Conservation (phyloP, 1,140 invertebrate species). For the Leguminivora glycinivorella region DNA sequence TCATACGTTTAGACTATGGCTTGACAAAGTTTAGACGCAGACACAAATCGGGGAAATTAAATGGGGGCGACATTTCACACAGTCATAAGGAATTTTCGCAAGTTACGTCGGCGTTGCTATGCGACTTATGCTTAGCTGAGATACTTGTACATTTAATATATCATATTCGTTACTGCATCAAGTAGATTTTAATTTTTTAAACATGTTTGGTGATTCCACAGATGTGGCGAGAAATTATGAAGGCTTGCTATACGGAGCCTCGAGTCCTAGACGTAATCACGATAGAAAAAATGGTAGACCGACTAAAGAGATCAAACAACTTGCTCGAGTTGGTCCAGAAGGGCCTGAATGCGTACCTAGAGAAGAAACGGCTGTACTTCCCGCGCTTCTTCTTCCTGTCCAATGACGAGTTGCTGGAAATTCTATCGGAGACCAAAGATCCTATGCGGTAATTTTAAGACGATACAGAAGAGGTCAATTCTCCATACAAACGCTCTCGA, state of each 20-base stretch:
- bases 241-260: constrained; percentile 87
- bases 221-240: constrained; percentile 97
- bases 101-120: too few species aligned
- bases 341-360: constrained; percentile 95
- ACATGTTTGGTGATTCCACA: constrained; percentile 37
- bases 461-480: too few species aligned
- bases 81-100: too few species aligned
- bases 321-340: constrained; percentile 93
- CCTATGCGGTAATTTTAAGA: constrained; percentile 85
- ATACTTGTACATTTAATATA: too few species aligned
- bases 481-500: too few species aligned
- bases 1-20: too few species aligned
- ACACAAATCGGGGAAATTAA: too few species aligned
- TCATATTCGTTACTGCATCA: too few species aligned
- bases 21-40: too few species aligned
- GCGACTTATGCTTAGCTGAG: too few species aligned
- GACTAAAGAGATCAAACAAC: constrained; percentile 92
- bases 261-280: constrained; percentile 91
- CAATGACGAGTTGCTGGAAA: constrained; percentile 97
- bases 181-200: too few species aligned
- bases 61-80: too few species aligned
- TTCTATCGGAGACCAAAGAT: constrained; percentile 97
- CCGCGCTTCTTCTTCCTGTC: constrained; percentile 98
- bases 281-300: constrained; percentile 96
- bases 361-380: constrained; percentile 97